Base-by-base conservation (phyloP, 1,140 invertebrate species). In the Helicoverpa zea region DNA sequence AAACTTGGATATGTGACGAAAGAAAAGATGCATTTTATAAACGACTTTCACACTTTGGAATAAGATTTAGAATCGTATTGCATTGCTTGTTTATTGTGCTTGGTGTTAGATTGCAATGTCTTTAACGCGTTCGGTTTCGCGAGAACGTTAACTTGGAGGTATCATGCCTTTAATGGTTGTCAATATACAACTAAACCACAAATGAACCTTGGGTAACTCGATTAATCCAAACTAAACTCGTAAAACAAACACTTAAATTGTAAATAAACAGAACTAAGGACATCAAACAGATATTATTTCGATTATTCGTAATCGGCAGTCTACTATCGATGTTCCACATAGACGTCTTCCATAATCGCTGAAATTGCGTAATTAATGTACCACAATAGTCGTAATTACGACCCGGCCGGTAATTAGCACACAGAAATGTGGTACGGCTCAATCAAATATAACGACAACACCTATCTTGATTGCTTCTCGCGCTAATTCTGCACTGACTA, bases 361-460 rank as follows among this genome's bases (percentile, higher is more conserved):
- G 13, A 76, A 76, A 16, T 76, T 61, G n/a, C 47, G 58, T 63
- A 76, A 76, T 76, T 76, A 76, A 76, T 61, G 35, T 30, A n/a
- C 47, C 56, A 61, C 56, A 61, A 76, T 61, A 49, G 58, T 51
- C 58, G 73, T 63, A 63, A 61, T 76, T 61, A 76, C 12, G 73
- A 47, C 43, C 14, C 18, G 43, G 47, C 4, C 73, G 58, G 56
- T 76, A 76, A 76, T 76, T 76, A 76, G 73, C 56, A 76, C 73
- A 76, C 58, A 76, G 58, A 76, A 76, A 61, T 76, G 73, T 61
- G 73, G 73, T 63, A 73, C 18, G 73, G 58, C 73, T 49, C 73
- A 63, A 76, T 76, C 70, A 76, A 76, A 76, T 76, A 51, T 76
- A 76, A 76, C 73, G 73, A 76, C 58, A 29, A 12, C 47, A 29